phyloP scores from a whole-genome alignment of 2,888 invertebrate genomes.

The Megastigmus dorsalis region DNA sequence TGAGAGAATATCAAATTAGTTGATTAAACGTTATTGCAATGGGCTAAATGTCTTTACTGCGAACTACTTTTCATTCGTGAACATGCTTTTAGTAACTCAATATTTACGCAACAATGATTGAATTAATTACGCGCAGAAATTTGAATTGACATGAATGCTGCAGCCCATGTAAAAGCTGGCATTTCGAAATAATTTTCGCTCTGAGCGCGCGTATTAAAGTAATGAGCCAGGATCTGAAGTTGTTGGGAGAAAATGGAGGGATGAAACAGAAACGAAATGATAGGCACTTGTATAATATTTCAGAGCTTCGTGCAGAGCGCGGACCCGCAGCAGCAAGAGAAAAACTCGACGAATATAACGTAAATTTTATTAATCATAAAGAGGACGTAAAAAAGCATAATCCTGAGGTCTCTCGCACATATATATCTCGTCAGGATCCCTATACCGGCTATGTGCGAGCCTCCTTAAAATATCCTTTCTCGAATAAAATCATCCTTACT shows the following conservation, averaged over 20 bases:
- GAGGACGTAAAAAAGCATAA: constrained; percentile 45
- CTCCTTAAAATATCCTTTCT: constrained; percentile 10
- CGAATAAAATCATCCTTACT: constrained; percentile 30
- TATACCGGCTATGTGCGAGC: not conserved
- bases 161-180: not conserved
- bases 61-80: too few relatives aligned
- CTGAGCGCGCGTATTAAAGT: constrained; percentile 11
- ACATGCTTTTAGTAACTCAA: too few relatives aligned
- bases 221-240: not conserved
- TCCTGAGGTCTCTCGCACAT: constrained; percentile 6
- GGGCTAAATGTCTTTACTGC: too few relatives aligned
- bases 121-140: too few relatives aligned
- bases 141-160: not conserved
- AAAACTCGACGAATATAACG: constrained; percentile 51
- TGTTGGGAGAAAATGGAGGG: constrained; percentile 11
- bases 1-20: too few relatives aligned
- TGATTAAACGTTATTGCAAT: too few relatives aligned
- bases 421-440: not conserved
- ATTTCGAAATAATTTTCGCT: constrained; percentile 5
- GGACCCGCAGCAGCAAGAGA: constrained; percentile 30
- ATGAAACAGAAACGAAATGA: constrained; percentile 14
- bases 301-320: constrained; percentile 2
- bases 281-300: constrained; percentile 29
- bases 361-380: constrained; percentile 56
- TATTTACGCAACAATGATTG: too few relatives aligned